Base-by-base conservation (phyloP, 2,113 vertebrate genomes). In the Rhinoptilus africanus region DNA sequence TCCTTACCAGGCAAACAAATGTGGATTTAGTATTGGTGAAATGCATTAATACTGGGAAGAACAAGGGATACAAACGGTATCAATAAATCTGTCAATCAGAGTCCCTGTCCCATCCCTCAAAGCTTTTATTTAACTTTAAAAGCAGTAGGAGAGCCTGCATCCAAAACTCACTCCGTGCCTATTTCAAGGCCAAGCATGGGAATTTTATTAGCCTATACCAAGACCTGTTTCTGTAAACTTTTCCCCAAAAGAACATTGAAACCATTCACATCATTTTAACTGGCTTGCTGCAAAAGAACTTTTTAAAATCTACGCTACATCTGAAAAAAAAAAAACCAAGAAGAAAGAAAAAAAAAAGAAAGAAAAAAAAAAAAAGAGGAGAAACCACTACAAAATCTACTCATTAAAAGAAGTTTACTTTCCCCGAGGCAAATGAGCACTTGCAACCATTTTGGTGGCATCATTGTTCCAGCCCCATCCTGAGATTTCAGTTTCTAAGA, bases 221-320 rank as follows among this genome's bases (percentile, higher is more conserved):
- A 92, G 63, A 96, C 72, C 20, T 43, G 57, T 37, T 87, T 76
- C 86, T 87, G 41, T 79, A 92, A 93, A 87, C 73, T 93, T 82
- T 77, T 67, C 47, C 80, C 39, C n/a, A 48, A 76, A 95, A 96
- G 80, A 93, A 89, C 77, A 91, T 82, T 79, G 53, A 93, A 94
- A 94, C 51, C 91, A 96, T 72, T 94, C 68, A 51, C 66, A 79
- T 50, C 34, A 85, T 51, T 89, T 86, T 69, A 93, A 90, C 51
- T 59, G 51, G 24, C 27, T 84, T 51, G 93, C 92, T 90, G 50
- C 10, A 80, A 60, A 83, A 60, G 18, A 92, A 22, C 18, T 30
- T 60, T 56, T 47, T 30, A 53, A 77, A 57, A 86, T 43, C 54
- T 51, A 93, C 60, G 28, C 37, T 66, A 69, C 82, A 69, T 54